Base-by-base conservation (phyloP, 1,140 invertebrate genomes). In the Papilio polyxenes region DNA sequence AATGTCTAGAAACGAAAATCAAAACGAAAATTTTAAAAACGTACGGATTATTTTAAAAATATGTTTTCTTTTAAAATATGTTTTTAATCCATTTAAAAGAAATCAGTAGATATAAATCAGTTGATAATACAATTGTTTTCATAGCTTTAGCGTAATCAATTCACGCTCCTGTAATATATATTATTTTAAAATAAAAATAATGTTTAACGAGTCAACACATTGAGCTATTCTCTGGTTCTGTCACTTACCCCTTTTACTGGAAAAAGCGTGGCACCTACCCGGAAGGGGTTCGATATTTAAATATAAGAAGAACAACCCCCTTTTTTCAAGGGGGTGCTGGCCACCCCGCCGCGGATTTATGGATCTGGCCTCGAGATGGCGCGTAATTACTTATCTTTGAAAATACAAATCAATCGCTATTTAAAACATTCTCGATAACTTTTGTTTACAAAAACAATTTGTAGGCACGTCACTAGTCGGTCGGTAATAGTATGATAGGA, bases 201-300 rank as follows among this genome's bases (percentile, higher is more conserved):
- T 6, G 11, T 81, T 77, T 10, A 40, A 31, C 86, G 74, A 81
- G 90, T 92, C 92, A 40, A 89, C 51, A 56, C 11, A 49, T 65
- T 37, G 59, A 72, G 6, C 23, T 90, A 82, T 89, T 87, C 90
- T 85, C 92, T 92, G 92, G 85, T 92, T 92, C 92, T 94, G 92
- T 94, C 92, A 94, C 92, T 94, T 94, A 94, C 92, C 92, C 92
- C 92, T 94, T 94, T 92, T 91, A 92, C 92, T 93, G 92, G 92
- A 94, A 94, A 94, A 94, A 94, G 89, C 92, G 92, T 93, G 92
- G 92, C 92, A 94, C 91, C 93, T 94, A 94, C 92, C 92, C 92
- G 92, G 92, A 93, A 94, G 92, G 92, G 91, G 92, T 92, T 89
- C 92, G 91, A 94, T 94, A 94, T 94, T 93, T 93, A 94, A 94